Evolutionary conservation across 2,888 invertebrate genomes (phyloP), one percentile per base, ranked within the genome.

Genomic region (Eristalinus aeneus): DNA sequence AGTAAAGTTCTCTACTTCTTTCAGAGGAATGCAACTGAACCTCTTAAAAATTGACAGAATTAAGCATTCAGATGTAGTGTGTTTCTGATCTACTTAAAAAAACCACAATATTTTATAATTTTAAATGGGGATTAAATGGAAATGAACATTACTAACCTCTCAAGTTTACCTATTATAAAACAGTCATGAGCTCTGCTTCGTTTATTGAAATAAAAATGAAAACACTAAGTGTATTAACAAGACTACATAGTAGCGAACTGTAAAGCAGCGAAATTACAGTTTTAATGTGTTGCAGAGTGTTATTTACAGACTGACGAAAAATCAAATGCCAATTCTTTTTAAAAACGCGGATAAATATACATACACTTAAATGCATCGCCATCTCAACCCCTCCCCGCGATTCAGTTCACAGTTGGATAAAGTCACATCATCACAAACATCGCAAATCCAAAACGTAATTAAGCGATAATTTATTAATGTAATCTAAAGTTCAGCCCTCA

Each of bases 401-500:
- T n/a, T 31, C 20, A 23, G 12, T 78, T n/a, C n/a, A 64, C 46
- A 56, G 74, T 69, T 65, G 78, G 64, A 69, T 63, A 63, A 78
- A 78, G 65, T 83, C 64, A 69, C 78, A 71, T 39, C 54, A 74
- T 73, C 73, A 65, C 63, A 12, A 74, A 53, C 74, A 27, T 12
- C 20, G 32, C 11, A 60, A 74, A 74, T 69, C 58, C 20, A 53
- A 64, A 31, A 78, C 68, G 68, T 74, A 83, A 71, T 74, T 83
- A 58, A 74, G 65, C 64, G 83, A 83, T 79, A 74, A 74, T 79
- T 78, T 83, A 83, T 78, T 61, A 63, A 74, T 74, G 69, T 64
- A 60, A 78, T 79, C 64, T 74, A 58, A 79, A 79, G 53, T 74
- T 78, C 74, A 71, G 72, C 67, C 72, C 72, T 58, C 20, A 58